Evolutionary conservation across 2,113 vertebrate genomes (phyloP), one percentile per base, ranked within the genome.

Genomic region (Machaerirhynchus nigripectus): DNA sequence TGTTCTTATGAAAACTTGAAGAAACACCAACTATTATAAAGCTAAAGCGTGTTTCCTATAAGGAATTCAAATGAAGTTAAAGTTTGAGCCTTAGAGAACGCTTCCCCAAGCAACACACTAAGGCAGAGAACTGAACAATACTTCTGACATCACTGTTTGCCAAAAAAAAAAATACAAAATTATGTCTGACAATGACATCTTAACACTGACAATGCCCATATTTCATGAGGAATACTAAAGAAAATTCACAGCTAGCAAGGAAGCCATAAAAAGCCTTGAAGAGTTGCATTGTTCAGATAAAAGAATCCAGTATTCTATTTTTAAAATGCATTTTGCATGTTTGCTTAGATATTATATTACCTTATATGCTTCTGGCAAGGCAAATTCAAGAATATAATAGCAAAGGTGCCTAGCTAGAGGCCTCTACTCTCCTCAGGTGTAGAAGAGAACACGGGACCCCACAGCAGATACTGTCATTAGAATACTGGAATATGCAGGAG

Each of bases 391-490:
- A 47, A 21, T 13, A 8, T 18, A 75, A 37, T 1, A 84, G 39
- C 7, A 5, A 18, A 71, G 19, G 4, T 26, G 15, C 10, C 13
- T 44, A 18, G 61, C 16, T 24, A 30, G 21, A 52, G 31, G 17
- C 9, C 15, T 59, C 52, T 39, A 8, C 8, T 55, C 15, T 59
- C 15, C 56, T 74, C 52, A 53, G 31, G n/a, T 21, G 28, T 11
- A 44, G n/a, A 74, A 47, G 16, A n/a, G 31, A 63, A 76, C 7
- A 35, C 1, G 3, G 8, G 19, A 47, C 5, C 8, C 21, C 6
- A 0, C 7, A 50, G 31, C 20, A 55, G 9, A 35, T 6, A 50
- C 6, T 30, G 5, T 0, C 27, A 35, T 4, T 23, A 59, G 52
- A 78, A 84, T 60, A 71, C 1, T 6, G 9, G 9, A 42, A 31